Conservation (phyloP, 2,113 vertebrate genomes). For the Aspidoscelis tigris region DNA sequence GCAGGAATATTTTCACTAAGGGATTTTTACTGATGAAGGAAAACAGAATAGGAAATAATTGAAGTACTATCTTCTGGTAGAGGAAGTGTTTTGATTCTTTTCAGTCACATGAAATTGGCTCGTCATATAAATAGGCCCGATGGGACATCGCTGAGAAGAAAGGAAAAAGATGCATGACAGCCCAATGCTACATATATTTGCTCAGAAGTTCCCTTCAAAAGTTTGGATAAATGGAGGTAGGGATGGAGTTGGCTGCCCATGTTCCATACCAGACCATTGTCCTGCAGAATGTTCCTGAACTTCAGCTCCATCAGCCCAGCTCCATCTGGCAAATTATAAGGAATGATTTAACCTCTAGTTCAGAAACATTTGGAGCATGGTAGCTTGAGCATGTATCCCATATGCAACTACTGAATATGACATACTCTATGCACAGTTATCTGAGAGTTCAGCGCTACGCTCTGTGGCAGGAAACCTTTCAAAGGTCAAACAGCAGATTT, state of each 20-base stretch:
- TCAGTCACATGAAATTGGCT: constrained; percentile 42
- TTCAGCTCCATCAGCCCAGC: no score
- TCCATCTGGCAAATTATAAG: no score
- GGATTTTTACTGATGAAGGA: background rate
- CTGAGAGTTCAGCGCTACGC: no score
- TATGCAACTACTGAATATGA: no score
- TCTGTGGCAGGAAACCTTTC: no score
- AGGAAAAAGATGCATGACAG: background rate
- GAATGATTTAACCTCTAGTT: no score
- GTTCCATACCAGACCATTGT: background rate
- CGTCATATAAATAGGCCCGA: constrained; percentile 9
- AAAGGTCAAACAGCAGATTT: no score
- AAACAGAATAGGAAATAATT: constrained; percentile 48
- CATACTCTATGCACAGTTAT: no score
- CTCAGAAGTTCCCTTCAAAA: background rate
- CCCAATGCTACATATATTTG: background rate
- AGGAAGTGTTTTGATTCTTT: constrained; percentile 20
- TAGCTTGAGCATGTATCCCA: no score
- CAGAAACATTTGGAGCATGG: no score
- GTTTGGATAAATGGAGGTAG: background rate
- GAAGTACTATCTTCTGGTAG: constrained; percentile 32
- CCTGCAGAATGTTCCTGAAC: no score
- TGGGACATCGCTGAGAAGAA: background rate
- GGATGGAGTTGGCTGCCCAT: background rate
- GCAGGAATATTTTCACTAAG: constrained; percentile 37